A percentile compares a stretch with the other conserved stretches of the same genome.
Conservation (phyloP, 2,797 vertebrate species). For the Helostoma temminkii region DNA sequence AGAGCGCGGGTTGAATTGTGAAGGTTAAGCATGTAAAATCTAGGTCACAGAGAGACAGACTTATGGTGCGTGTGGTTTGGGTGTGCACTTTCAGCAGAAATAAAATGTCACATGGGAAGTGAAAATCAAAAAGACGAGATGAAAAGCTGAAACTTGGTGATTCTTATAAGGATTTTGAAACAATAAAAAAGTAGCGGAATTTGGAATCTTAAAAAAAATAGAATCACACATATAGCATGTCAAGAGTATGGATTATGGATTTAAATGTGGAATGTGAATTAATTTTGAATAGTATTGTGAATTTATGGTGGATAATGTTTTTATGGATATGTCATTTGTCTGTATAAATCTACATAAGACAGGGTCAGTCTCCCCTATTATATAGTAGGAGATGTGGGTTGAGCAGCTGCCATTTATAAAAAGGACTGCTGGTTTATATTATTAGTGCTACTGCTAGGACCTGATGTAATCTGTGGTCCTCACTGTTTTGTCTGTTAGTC, state of each 20-base stretch:
- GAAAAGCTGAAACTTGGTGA: conserved; percentile 24
- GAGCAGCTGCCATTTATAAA: no score
- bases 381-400: no score
- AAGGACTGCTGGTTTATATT: no score
- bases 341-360: no score
- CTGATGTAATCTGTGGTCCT: no score
- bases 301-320: no score
- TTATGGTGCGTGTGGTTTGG: background rate
- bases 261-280: no score
- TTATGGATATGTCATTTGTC: no score
- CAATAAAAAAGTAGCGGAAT: background rate
- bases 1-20: conserved; percentile 17
- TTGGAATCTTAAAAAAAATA: background rate
- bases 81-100: conserved; percentile 40
- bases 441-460: no score
- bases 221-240: background rate
- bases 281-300: no score
- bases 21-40: conserved; percentile 54
- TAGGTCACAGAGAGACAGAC: conserved; percentile 14
- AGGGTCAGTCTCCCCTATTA: no score
- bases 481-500: no score
- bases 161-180: background rate
- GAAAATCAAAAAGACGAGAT: conserved; percentile 20
- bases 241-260: background rate
- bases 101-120: conserved; percentile 32